These are phyloP conservation scores for Baryphthengus martii DNA, from an alignment of 2,113 vertebrate species.

Conservation along the genomic window DNA sequence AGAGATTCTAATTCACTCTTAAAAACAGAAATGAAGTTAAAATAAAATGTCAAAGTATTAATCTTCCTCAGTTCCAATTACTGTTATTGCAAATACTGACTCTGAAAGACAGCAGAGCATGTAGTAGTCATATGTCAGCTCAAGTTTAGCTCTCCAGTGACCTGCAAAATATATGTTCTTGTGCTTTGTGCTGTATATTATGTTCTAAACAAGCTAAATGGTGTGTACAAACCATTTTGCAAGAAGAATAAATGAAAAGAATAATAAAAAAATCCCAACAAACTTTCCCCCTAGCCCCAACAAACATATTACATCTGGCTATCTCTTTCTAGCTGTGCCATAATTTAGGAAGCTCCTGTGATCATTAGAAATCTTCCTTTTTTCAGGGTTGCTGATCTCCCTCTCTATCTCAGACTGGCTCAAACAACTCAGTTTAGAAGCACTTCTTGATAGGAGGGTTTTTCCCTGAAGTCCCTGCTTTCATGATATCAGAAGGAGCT, in stretches of 20 bases:
- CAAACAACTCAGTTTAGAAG: neutral
- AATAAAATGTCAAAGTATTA: neutral
- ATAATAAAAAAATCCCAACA: neutral
- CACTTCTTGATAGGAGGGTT: neutral
- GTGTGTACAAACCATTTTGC: neutral
- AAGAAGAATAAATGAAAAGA: neutral
- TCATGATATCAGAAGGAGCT: neutral
- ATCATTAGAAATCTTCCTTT: neutral
- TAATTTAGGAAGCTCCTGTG: neutral
- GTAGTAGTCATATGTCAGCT: neutral
- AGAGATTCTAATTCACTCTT: neutral
- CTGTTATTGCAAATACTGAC: neutral
- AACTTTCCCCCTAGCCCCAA: fast-evolving
- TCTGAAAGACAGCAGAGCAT: neutral
- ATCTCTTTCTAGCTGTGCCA: neutral
- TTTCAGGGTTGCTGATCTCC: neutral
- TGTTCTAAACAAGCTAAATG: neutral
- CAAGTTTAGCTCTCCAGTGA: neutral
- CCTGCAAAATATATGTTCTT: neutral
- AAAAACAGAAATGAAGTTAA: neutral
- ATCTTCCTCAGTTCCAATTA: neutral
- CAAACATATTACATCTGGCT: neutral
- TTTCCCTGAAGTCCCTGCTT: neutral
- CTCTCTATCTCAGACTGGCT: neutral
- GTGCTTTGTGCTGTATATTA: neutral